Percentiles rank a stretch among this genome's conserved stretches.
phyloP scores from a whole-genome alignment of 2,888 invertebrate species.

The Hipparchia semele region DNA sequence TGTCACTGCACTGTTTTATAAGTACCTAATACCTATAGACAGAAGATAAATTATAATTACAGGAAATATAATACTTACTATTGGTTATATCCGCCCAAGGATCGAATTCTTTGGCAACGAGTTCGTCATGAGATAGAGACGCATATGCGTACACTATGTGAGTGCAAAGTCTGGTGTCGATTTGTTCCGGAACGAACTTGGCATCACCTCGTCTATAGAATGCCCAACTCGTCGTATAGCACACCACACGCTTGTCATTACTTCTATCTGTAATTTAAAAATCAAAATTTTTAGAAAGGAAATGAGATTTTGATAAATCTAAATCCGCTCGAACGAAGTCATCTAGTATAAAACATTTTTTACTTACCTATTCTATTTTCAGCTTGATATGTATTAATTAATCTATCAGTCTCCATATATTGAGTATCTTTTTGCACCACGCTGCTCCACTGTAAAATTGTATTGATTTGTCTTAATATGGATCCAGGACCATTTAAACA shows the following conservation, averaged over 20 bases:
- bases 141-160: conserved; percentile 96
- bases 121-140: conserved; percentile 90
- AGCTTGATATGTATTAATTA: conserved; percentile 35
- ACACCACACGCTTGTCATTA: conserved; percentile 85
- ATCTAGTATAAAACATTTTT: not conserved
- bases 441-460: conserved; percentile 46
- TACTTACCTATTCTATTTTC: conserved; percentile 40
- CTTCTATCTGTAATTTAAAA: conserved; percentile 55
- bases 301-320: too few species aligned
- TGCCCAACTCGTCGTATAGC: conserved; percentile 95
- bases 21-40: too few species aligned
- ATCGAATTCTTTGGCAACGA: conserved; percentile 91
- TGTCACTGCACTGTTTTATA: too few species aligned
- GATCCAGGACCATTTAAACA: not conserved
- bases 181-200: conserved; percentile 93
- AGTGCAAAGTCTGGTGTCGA: conserved; percentile 92
- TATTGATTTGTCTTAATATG: not conserved
- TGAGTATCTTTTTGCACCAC: conserved; percentile 32
- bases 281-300: not conserved
- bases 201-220: conserved; percentile 92
- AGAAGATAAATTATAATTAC: too few species aligned
- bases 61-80: conserved; percentile 76
- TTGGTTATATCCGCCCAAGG: conserved; percentile 95
- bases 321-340: too few species aligned
- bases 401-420: conserved; percentile 29